Base-by-base conservation (phyloP, 2,113 vertebrate genomes). In the Notothenia coriiceps region DNA sequence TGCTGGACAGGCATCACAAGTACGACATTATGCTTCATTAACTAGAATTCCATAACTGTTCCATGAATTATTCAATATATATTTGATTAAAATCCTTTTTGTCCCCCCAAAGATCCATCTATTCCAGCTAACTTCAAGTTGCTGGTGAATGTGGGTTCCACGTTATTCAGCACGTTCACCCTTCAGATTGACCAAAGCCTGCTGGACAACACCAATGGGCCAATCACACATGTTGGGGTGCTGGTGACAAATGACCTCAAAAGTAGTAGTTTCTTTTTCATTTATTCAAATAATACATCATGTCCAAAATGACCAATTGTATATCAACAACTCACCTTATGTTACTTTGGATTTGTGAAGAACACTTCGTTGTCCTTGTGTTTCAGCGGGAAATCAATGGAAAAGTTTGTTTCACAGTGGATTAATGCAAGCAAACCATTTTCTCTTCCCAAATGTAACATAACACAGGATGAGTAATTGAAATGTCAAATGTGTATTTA, bases 1-100 rank as follows among this genome's bases (percentile, higher is more conserved):
- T 97, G 96, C 70, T 6, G 0, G 2, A 97, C 97, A 0, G 93
- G 95, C 77, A 95, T 97, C 84, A 95, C 95, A 84, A 81, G 98
- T 98, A 94, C 80, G 95, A 70, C 25, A 44, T 52, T 4, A n/a
- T 49, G 15, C 9, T 49, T 47, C 40, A 0, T 29, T 4, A 17
- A 22, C 17, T 29, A 15, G 18, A 22, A 65, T 57, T 59, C 47
- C 5, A 59, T 5, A 57, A n/a, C 47, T 7, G 0, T 60, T 18
- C 7, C 22, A 35, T 62, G n/a, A 65, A 29, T 40, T 40, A 22
- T 2, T 60, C 11, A 4, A 59, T 18, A 25, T 40, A 5, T 3
- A 59, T 54, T 35, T 12, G 22, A 46, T 57, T 10, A 9, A 0
- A 35, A 50, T 52, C 6, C 2, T 79, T 89, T 88, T 80, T 88